Conservation (phyloP, 30 jellyfish, hydroid and myxozoan genomes). For the Aurelia sp. region DNA sequence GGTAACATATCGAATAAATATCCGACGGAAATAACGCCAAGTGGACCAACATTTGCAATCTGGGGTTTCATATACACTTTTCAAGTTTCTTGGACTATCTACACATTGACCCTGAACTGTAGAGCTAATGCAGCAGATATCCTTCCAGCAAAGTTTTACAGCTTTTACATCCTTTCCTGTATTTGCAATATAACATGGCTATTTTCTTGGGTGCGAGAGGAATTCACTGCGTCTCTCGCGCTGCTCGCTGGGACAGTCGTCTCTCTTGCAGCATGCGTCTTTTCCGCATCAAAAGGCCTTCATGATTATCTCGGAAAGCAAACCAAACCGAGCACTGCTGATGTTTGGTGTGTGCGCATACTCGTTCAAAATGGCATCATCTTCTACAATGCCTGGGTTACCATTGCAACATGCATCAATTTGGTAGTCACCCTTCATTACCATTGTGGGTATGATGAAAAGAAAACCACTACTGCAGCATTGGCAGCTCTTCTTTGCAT, state of each 20-base stretch:
- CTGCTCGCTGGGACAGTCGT: conserved; percentile 39
- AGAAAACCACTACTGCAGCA: conserved; percentile 46
- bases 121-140: conserved; percentile 60
- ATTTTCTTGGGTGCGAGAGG: conserved; percentile 61
- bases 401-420: conserved; percentile 59
- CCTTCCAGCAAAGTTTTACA: conserved; percentile 60
- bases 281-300: conserved; percentile 59
- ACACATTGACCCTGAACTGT: conserved; percentile 46
- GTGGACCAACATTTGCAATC: conserved; percentile 75
- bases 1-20: conserved; percentile 52
- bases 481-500: conserved; percentile 44
- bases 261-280: conserved; percentile 44
- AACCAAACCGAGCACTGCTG: conserved; percentile 10
- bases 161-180: conserved; percentile 44
- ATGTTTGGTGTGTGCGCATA: conserved; percentile 60
- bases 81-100: conserved; percentile 67
- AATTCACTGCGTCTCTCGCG: conserved; percentile 20
- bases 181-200: conserved; percentile 62
- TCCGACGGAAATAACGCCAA: conserved; percentile 80
- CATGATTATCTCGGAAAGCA: conserved; percentile 27
- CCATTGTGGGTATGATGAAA: conserved; percentile 9
- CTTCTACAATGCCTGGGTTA: conserved; percentile 69
- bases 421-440: conserved; percentile 40
- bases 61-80: conserved; percentile 80
- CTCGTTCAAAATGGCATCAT: conserved; percentile 63